A percentile compares a stretch with the other conserved stretches of the same genome.
Evolutionary conservation across 2,888 invertebrate species (phyloP).

Genomic region (Elegia similella): DNA sequence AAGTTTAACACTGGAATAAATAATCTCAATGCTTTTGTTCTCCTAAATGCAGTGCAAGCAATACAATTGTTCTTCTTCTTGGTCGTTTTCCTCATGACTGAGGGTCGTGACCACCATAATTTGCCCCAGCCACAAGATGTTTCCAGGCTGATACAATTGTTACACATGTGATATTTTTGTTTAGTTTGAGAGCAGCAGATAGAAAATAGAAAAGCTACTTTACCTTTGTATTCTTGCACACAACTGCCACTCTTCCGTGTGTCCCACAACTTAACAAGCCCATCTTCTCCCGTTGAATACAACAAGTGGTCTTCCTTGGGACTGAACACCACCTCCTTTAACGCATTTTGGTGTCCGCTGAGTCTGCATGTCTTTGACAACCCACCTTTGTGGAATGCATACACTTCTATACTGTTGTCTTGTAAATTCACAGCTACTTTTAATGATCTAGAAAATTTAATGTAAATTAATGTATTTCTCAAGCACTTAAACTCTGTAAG

Average conservation of each 20-base stretch:
- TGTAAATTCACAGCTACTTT: slow-evolving; percentile 57
- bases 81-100: too few species aligned
- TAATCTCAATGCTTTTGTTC: too few species aligned
- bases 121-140: too few species aligned
- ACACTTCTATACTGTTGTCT: slow-evolving; percentile 65
- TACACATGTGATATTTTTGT: too few species aligned
- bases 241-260: slow-evolving; percentile 73
- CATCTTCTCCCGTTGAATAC: slow-evolving; percentile 82
- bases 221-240: slow-evolving; percentile 64
- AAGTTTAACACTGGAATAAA: too few species aligned
- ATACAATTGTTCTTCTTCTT: too few species aligned
- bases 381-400: slow-evolving; percentile 53
- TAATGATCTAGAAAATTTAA: slow-evolving; percentile 46
- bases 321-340: slow-evolving; percentile 83
- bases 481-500: too few species aligned
- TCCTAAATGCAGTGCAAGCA: too few species aligned
- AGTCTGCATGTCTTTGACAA: slow-evolving; percentile 60
- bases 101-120: too few species aligned
- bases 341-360: slow-evolving; percentile 63
- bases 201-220: too few species aligned
- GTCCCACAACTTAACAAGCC: slow-evolving; percentile 84
- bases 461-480: not conserved
- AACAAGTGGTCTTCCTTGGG: slow-evolving; percentile 79
- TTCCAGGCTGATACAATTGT: too few species aligned
- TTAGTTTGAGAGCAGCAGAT: too few species aligned